These are phyloP conservation scores for Caenorhabditis parvicauda DNA, from an alignment of 2,888 invertebrate genomes.

Conservation along the genomic window DNA sequence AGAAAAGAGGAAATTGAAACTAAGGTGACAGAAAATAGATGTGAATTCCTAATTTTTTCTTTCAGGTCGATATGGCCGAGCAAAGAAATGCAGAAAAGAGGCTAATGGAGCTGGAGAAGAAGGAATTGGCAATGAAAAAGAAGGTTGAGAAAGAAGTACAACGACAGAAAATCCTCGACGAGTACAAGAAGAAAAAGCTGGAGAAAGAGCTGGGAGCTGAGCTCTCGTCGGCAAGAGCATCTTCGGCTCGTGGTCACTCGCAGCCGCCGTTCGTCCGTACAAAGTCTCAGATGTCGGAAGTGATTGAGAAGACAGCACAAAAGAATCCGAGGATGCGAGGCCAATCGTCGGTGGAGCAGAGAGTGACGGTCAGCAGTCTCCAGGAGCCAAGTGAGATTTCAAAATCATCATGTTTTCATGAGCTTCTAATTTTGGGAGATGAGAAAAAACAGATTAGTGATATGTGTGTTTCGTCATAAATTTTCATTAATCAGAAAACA, in stretches of 20 bases:
- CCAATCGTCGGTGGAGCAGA: constrained; percentile 34
- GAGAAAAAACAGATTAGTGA: no score
- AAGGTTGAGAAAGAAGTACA: constrained; percentile 57
- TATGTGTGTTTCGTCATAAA: no score
- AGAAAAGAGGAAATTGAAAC: constrained; percentile 55
- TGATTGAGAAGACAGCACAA: constrained; percentile 17
- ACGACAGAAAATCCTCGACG: constrained; percentile 56
- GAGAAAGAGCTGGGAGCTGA: constrained; percentile 54
- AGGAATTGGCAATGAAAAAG: constrained; percentile 53
- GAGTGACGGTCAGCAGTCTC: constrained; percentile 31
- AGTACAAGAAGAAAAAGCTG: constrained; percentile 58
- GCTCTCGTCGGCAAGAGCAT: constrained; percentile 30
- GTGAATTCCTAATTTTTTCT: background rate
- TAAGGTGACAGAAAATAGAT: no score
- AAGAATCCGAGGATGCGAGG: constrained; percentile 32
- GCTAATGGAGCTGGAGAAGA: constrained; percentile 48
- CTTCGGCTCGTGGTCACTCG: constrained; percentile 41
- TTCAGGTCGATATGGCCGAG: constrained; percentile 32
- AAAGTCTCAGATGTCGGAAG: constrained; percentile 50
- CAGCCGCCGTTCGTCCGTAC: constrained; percentile 59
- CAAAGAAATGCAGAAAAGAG: constrained; percentile 44
- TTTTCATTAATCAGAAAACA: background rate
- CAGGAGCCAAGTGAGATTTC: constrained; percentile 36
- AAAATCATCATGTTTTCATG: no score
- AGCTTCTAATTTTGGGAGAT: no score